phyloP scores from a whole-genome alignment of 2,113 vertebrate genomes.

The Rhabdomys dilectus region DNA sequence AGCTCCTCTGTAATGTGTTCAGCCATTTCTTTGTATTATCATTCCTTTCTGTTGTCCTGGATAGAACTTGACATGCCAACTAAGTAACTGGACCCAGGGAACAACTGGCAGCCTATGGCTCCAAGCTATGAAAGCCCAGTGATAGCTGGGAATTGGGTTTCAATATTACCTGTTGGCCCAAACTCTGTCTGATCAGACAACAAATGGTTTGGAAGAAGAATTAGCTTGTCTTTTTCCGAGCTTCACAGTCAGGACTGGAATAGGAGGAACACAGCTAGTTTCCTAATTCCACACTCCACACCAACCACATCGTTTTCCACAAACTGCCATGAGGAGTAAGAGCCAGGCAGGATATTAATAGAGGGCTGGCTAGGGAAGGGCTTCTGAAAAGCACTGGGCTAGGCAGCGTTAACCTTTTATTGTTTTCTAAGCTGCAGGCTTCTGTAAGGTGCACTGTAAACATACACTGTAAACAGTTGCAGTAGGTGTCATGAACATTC shows the following conservation, averaged over 20 bases:
- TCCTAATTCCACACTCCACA: neutral
- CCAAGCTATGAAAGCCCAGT: neutral
- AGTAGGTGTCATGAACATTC: neutral
- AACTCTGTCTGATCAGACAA: neutral
- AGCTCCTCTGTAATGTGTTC: neutral
- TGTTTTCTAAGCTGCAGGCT: neutral
- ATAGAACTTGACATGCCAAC: neutral
- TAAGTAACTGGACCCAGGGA: neutral
- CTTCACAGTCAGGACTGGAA: neutral
- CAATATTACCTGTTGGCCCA: constrained; percentile 10
- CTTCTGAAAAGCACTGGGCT: constrained; percentile 49
- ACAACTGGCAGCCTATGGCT: neutral
- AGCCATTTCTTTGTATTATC: neutral
- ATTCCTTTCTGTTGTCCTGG: neutral
- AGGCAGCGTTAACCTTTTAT: constrained; percentile 33
- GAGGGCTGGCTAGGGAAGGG: neutral
- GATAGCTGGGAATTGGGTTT: neutral
- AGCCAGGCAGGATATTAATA: constrained; percentile 18
- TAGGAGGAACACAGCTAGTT: constrained; percentile 41
- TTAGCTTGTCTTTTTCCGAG: neutral
- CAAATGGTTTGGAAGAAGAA: constrained; percentile 45
- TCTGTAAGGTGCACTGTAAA: neutral
- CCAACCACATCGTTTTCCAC: neutral
- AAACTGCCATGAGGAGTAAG: neutral
- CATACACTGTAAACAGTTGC: neutral